These are phyloP conservation scores for Eupithecia subumbrata DNA, from an alignment of 2,888 invertebrate genomes.

Conservation along the genomic window DNA sequence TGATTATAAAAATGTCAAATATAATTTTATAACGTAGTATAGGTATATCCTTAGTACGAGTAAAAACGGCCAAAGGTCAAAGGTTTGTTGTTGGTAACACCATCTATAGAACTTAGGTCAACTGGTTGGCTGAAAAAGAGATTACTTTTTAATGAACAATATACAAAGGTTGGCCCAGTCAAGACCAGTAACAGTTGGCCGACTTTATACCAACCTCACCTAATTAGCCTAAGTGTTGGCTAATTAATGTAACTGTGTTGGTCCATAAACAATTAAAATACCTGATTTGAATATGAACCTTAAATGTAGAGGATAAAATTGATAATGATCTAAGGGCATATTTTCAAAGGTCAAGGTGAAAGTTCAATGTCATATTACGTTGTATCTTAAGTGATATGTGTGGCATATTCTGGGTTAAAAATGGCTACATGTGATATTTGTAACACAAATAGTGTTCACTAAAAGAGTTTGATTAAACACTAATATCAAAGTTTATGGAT, in stretches of 20 bases:
- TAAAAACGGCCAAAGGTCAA: background rate
- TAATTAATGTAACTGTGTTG: constrained; percentile 1
- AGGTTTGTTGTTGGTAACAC: background rate
- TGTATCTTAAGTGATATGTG: background rate
- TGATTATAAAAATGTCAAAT: constrained; percentile 16
- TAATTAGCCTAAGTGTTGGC: background rate
- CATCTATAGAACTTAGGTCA: background rate
- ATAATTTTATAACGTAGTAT: background rate
- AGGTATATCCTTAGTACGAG: background rate
- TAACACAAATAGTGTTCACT: no score
- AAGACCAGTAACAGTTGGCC: background rate
- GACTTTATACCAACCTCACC: background rate
- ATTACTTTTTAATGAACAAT: background rate
- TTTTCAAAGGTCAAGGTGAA: background rate
- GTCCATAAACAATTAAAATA: constrained; percentile 8
- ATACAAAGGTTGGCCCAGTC: background rate
- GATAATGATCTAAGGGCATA: background rate
- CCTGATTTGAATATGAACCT: constrained; percentile 20
- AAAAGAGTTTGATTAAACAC: no score
- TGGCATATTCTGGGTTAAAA: no score
- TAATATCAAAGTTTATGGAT: no score
- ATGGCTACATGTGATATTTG: no score
- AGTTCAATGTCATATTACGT: background rate
- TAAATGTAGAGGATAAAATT: constrained; percentile 12
- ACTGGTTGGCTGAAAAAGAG: background rate